Conservation (phyloP, 2,113 vertebrate species). For the Albula goreensis region DNA sequence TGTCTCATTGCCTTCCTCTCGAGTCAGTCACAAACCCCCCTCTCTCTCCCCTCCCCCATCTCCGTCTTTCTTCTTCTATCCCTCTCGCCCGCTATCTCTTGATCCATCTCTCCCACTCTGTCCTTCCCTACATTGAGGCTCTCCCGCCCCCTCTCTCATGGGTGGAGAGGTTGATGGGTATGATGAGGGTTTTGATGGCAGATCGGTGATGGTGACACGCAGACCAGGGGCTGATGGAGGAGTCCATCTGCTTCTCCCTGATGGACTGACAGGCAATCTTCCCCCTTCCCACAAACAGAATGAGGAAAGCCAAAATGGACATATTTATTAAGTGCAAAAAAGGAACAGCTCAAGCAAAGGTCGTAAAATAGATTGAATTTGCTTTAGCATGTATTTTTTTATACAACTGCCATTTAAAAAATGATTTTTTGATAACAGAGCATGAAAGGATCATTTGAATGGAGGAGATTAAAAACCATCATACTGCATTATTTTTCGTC, state of each 20-base stretch:
- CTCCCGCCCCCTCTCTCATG: conserved; percentile 51
- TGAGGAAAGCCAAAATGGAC: conserved; percentile 1
- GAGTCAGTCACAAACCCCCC: not conserved
- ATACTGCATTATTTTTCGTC: conserved; percentile 1
- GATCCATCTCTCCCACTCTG: conserved; percentile 27
- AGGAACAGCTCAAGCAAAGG: conserved; percentile 23
- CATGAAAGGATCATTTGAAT: conserved; percentile 2
- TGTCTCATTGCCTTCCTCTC: not conserved
- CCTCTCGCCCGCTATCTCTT: conserved; percentile 21
- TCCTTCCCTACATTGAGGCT: conserved; percentile 31
- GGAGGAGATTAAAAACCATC: conserved; percentile 9
- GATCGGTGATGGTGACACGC: conserved; percentile 33
- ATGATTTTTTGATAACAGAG: not conserved
- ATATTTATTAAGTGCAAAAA: conserved; percentile 1
- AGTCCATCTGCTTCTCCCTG: not conserved
- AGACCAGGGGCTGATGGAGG: conserved; percentile 22
- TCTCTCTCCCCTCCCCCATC: conserved; percentile 17
- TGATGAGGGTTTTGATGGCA: conserved; percentile 17
- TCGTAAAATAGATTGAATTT: conserved; percentile 16
- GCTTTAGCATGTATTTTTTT: conserved; percentile 1
- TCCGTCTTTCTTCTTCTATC: conserved; percentile 23
- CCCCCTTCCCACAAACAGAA: conserved; percentile 15
- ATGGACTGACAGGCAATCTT: conserved; percentile 45
- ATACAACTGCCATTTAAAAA: not conserved
- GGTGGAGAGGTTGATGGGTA: conserved; percentile 25